A percentile compares a stretch with the other conserved stretches of the same genome.
Evolutionary conservation across 2,113 vertebrate genomes (phyloP).

Genomic region (Hemiprocne comata): DNA sequence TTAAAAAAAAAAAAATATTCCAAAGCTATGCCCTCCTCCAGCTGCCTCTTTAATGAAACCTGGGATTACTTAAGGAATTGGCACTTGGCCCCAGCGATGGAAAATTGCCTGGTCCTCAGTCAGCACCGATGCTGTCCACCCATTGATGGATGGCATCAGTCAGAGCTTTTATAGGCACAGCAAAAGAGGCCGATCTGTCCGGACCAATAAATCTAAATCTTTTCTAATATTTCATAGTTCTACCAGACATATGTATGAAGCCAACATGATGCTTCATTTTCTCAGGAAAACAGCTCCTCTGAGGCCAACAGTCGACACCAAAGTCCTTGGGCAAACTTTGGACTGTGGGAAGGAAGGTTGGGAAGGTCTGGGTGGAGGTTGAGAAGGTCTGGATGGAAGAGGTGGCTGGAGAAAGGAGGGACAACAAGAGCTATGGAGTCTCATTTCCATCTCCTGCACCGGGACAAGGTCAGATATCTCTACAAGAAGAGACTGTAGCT

Average conservation of each 20-base stretch:
- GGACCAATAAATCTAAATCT: constrained; percentile 58
- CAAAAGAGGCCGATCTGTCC: constrained; percentile 59
- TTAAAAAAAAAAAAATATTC: neutral
- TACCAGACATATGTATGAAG: neutral
- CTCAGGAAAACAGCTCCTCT: neutral
- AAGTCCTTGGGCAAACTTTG: constrained; percentile 23
- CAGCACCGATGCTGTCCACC: constrained; percentile 40
- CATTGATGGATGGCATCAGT: constrained; percentile 53
- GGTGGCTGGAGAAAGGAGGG: neutral
- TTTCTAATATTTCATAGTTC: constrained; percentile 54
- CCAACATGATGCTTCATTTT: neutral
- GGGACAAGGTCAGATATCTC: neutral
- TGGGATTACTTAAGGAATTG: constrained; percentile 63
- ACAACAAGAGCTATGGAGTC: neutral
- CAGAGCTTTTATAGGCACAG: constrained; percentile 59
- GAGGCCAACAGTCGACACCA: neutral
- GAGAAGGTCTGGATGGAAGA: neutral
- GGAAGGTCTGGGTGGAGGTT: neutral
- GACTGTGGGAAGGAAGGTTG: neutral
- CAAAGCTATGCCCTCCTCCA: neutral
- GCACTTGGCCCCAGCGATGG: constrained; percentile 5
- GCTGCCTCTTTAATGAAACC: constrained; percentile 58
- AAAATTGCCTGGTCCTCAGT: constrained; percentile 59
- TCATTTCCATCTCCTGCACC: neutral
- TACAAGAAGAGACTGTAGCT: neutral